These are phyloP conservation scores for Holacanthus passer DNA, from an alignment of 2,113 vertebrate species.

Conservation along the genomic window DNA sequence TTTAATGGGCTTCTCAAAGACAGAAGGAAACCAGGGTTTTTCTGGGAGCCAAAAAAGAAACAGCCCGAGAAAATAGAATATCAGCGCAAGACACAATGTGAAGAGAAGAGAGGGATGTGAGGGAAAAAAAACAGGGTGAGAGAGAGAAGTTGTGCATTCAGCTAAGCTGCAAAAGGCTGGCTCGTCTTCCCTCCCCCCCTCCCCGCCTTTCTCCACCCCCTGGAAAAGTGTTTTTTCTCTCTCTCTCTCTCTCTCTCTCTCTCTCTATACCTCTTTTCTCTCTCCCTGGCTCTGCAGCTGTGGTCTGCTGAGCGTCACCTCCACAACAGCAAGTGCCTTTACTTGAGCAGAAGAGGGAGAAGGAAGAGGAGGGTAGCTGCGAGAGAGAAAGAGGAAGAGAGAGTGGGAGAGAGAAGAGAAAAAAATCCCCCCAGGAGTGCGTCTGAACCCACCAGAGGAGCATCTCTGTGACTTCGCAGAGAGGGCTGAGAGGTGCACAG, in stretches of 20 bases:
- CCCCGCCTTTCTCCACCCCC: slow-evolving; percentile 67
- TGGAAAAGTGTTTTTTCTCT: slow-evolving; percentile 61
- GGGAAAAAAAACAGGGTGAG: slow-evolving; percentile 45
- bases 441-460: slow-evolving; percentile 49
- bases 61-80: slow-evolving; percentile 61
- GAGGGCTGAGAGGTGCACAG: slow-evolving; percentile 50
- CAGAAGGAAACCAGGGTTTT: slow-evolving; percentile 34
- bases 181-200: slow-evolving; percentile 48
- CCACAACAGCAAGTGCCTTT: slow-evolving; percentile 81
- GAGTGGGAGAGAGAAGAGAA: neutral
- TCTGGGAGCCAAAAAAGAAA: slow-evolving; percentile 44
- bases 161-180: slow-evolving; percentile 72
- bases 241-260: slow-evolving; percentile 41
- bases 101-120: slow-evolving; percentile 40
- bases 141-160: slow-evolving; percentile 81
- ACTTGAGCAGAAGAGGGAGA: slow-evolving; percentile 72
- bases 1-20: slow-evolving; percentile 48
- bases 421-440: slow-evolving; percentile 49
- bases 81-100: slow-evolving; percentile 64
- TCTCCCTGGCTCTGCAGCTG: slow-evolving; percentile 78
- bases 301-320: slow-evolving; percentile 76
- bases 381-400: slow-evolving; percentile 29
- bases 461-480: slow-evolving; percentile 57
- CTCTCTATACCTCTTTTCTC: slow-evolving; percentile 65
- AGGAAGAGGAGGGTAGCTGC: slow-evolving; percentile 58